Percentiles rank a stretch among this genome's conserved stretches.
Evolutionary conservation across 1,140 invertebrate species (phyloP).

Genomic region (Drepana arcuata): DNA sequence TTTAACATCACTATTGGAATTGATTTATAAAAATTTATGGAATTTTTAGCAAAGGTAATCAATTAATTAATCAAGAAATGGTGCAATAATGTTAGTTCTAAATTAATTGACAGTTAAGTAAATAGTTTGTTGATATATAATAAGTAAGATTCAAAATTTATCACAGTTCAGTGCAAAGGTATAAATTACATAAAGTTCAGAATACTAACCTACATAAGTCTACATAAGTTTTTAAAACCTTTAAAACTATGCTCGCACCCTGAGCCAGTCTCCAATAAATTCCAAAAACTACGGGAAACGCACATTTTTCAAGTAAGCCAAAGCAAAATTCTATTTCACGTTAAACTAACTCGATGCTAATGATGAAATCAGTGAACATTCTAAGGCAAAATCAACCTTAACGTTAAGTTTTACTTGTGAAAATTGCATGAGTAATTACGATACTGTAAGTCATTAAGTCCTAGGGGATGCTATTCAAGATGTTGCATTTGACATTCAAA

Average conservation of each 20-base stretch:
- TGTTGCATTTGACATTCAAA: conserved; percentile 32
- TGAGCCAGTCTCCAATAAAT: no score
- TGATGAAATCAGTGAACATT: conserved; percentile 6
- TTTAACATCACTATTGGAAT: no score
- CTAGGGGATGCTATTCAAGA: conserved; percentile 62
- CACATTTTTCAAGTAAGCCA: conserved; percentile 44
- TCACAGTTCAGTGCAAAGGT: no score
- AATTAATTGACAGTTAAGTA: no score
- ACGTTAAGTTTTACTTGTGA: conserved; percentile 11
- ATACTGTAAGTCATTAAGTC: conserved; percentile 48
- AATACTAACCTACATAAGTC: no score
- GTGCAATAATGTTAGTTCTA: no score
- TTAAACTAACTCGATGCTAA: conserved; percentile 17
- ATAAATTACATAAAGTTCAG: no score
- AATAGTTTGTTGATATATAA: no score
- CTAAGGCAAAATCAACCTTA: conserved; percentile 24
- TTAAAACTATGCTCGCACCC: conserved; percentile 39
- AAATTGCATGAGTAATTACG: conserved; percentile 27
- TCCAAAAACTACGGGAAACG: conserved; percentile 48
- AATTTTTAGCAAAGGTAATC: no score
- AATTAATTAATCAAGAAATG: no score
- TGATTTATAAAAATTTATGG: no score
- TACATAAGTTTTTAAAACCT: conserved; percentile 39
- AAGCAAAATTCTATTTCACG: conserved; percentile 43
- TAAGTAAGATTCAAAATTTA: no score